phyloP scores from a whole-genome alignment of 2,113 vertebrate genomes.

The Gila orcuttii region DNA sequence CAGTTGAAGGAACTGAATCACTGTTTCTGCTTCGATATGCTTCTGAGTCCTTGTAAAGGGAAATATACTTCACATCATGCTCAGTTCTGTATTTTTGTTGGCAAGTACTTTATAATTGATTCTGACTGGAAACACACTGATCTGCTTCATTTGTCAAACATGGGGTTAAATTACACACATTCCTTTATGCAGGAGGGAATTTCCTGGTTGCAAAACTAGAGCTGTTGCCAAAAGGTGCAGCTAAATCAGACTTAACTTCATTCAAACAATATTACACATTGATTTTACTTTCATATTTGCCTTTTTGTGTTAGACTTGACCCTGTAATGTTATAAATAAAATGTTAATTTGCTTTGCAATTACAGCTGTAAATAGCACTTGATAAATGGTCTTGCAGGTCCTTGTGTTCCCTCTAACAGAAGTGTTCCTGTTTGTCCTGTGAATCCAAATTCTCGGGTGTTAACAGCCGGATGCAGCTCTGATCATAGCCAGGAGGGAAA shows the following conservation, averaged over 20 bases:
- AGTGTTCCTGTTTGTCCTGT: constrained; percentile 53
- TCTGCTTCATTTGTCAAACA: background rate
- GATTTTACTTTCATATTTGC: background rate
- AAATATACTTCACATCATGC: background rate
- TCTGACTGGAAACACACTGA: background rate
- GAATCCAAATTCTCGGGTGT: constrained; percentile 36
- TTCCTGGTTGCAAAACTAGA: constrained; percentile 11
- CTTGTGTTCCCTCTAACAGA: constrained; percentile 37
- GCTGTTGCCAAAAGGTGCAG: background rate
- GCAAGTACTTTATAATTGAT: background rate
- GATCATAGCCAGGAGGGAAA: constrained; percentile 19
- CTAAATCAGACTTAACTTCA: background rate
- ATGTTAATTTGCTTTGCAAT: background rate
- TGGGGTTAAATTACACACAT: background rate
- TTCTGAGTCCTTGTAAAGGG: background rate
- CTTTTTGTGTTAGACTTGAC: background rate
- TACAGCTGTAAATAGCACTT: background rate
- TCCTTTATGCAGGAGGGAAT: background rate
- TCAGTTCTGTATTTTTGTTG: background rate
- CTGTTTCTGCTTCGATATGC: background rate
- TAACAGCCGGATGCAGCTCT: background rate
- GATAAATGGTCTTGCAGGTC: constrained; percentile 29
- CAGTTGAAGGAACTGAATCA: background rate
- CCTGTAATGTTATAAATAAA: background rate
- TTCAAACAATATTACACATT: background rate